Evolutionary conservation across 1,140 invertebrate species (phyloP).

Genomic region (Rhopalosiphum padi): DNA sequence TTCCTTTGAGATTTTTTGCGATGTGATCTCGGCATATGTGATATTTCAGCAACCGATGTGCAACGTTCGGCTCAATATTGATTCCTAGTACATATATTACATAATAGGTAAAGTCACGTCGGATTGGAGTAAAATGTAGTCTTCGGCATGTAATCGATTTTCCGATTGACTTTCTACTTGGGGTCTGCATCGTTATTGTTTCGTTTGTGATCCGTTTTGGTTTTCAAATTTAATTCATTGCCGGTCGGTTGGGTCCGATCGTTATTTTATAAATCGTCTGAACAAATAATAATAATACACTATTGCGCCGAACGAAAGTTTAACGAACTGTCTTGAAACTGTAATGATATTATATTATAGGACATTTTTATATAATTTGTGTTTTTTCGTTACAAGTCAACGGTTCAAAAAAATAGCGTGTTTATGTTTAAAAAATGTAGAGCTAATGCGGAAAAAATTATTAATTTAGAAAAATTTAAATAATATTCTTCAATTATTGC

Average conservation of each 20-base stretch:
- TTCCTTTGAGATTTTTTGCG: neutral
- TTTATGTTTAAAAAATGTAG: neutral
- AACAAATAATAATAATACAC: neutral
- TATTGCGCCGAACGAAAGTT: neutral
- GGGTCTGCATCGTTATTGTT: neutral
- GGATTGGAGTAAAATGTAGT: neutral
- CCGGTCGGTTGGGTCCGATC: neutral
- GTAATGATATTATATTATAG: neutral
- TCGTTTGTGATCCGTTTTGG: neutral
- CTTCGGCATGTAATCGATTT: neutral
- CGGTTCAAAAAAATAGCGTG: neutral
- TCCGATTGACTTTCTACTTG: neutral
- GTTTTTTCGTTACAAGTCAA: neutral
- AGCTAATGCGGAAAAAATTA: neutral
- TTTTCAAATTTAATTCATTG: constrained; percentile 12
- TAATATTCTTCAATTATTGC: neutral
- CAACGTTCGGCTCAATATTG: neutral
- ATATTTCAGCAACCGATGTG: neutral
- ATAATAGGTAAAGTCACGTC: neutral
- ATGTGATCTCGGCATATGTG: neutral
- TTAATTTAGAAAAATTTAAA: neutral
- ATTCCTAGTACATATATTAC: neutral
- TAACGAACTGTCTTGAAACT: neutral
- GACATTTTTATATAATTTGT: neutral
- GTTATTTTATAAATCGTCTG: neutral